phyloP scores from a whole-genome alignment of 2,113 vertebrate species.

The Oenanthe melanoleuca region DNA sequence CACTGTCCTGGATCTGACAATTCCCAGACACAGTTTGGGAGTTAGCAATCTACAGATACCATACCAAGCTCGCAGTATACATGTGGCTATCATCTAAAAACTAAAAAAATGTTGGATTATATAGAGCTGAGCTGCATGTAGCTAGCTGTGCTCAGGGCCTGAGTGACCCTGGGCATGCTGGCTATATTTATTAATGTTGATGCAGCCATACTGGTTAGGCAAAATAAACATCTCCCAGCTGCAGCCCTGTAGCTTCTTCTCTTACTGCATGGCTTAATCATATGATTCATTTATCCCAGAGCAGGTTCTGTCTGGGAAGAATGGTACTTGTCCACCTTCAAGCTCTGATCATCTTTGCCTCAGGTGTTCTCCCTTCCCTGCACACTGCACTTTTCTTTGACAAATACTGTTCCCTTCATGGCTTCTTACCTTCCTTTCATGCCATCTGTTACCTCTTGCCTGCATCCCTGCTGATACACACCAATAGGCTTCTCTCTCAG shows the following conservation, averaged over 20 bases:
- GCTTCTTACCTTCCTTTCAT: slow-evolving; percentile 4
- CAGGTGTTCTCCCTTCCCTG: background rate
- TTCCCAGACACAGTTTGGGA: background rate
- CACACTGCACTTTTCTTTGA: background rate
- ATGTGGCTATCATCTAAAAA: background rate
- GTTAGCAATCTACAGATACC: background rate
- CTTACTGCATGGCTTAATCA: background rate
- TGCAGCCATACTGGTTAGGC: background rate
- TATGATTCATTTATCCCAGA: background rate
- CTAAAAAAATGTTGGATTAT: background rate
- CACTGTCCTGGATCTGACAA: background rate
- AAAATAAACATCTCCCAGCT: background rate
- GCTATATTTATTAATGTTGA: background rate
- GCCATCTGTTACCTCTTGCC: background rate
- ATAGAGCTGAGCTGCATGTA: background rate
- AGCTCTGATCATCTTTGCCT: background rate
- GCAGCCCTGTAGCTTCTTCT: background rate
- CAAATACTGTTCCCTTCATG: background rate
- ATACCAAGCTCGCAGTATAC: background rate
- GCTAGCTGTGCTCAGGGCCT: background rate
- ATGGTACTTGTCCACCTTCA: background rate
- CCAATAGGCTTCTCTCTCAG: background rate
- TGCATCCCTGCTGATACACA: background rate
- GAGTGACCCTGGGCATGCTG: background rate
- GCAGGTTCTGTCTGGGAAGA: background rate